These are phyloP conservation scores for Spheniscus mendiculus DNA, from an alignment of 2,113 vertebrate genomes.

Conservation along the genomic window DNA sequence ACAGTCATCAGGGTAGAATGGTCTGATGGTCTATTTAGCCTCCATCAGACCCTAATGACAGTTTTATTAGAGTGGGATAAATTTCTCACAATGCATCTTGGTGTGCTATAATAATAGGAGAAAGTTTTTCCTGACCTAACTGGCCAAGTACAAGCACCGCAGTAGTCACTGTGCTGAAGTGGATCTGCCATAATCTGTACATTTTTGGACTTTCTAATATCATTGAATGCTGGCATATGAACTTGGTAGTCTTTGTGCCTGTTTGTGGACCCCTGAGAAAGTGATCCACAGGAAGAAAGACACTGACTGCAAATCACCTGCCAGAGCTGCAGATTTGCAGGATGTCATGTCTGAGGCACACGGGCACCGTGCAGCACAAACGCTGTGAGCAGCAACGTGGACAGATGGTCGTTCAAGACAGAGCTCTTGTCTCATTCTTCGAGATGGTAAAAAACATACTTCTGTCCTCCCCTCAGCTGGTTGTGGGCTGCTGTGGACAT, in stretches of 20 bases:
- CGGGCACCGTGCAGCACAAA: accelerated
- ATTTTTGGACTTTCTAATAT: not conserved
- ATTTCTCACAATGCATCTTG: not conserved
- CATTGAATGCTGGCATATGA: not conserved
- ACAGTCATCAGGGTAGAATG: not conserved
- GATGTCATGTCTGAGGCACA: not conserved
- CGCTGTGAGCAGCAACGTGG: not conserved
- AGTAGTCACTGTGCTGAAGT: not conserved
- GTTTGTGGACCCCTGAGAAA: not conserved
- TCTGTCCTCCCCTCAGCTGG: not conserved
- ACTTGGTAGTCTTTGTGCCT: not conserved
- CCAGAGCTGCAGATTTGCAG: not conserved
- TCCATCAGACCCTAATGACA: not conserved
- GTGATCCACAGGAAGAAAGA: not conserved
- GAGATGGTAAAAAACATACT: not conserved
- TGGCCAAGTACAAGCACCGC: not conserved
- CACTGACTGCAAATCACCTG: not conserved
- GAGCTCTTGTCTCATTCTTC: not conserved
- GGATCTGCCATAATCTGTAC: not conserved
- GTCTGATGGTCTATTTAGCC: not conserved
- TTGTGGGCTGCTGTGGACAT: not conserved
- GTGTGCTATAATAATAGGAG: not conserved
- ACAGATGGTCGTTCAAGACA: not conserved
- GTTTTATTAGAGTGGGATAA: not conserved
- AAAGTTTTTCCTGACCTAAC: not conserved